Conservation (phyloP, 2,888 invertebrate species). For the Hirtodrosophila alboralis region DNA sequence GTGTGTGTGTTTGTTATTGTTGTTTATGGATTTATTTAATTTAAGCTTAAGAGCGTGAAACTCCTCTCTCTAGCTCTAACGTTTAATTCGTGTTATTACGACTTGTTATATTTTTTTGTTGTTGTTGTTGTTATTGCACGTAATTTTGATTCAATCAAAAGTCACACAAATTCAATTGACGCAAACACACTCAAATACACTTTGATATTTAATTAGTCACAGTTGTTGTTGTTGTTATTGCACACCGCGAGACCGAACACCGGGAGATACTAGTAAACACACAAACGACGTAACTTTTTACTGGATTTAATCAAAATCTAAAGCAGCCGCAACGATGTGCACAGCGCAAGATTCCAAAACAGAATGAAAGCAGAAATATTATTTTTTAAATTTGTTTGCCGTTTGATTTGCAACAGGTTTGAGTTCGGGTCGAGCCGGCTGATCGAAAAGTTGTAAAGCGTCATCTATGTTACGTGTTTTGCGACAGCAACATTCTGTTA, state of each 20-base stretch:
- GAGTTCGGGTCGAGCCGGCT: conserved; percentile 6
- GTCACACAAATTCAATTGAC: conserved; percentile 55
- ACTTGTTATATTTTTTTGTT: neutral
- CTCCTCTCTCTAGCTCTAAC: no score
- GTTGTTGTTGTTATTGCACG: conserved; percentile 12
- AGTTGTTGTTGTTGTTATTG: conserved; percentile 33
- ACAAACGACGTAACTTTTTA: conserved; percentile 21
- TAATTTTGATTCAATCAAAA: conserved; percentile 52
- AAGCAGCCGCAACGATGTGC: conserved; percentile 53
- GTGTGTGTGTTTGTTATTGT: no score
- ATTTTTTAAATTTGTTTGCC: conserved; percentile 13
- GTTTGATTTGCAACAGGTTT: conserved; percentile 9
- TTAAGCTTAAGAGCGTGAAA: no score
- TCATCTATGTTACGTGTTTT: no score
- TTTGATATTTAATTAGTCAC: conserved; percentile 54
- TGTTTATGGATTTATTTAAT: conserved; percentile 17
- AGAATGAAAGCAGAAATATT: conserved; percentile 45
- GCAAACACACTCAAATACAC: conserved; percentile 34
- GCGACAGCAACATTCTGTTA: no score
- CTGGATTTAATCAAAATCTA: neutral
- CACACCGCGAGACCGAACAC: conserved; percentile 23
- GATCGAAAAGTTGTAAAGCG: no score
- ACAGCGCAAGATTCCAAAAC: conserved; percentile 58
- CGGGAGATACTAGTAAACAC: conserved; percentile 16
- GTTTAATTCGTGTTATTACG: no score